Conservation (phyloP, 2,797 vertebrate species). For the Micrastur ruficollis region DNA sequence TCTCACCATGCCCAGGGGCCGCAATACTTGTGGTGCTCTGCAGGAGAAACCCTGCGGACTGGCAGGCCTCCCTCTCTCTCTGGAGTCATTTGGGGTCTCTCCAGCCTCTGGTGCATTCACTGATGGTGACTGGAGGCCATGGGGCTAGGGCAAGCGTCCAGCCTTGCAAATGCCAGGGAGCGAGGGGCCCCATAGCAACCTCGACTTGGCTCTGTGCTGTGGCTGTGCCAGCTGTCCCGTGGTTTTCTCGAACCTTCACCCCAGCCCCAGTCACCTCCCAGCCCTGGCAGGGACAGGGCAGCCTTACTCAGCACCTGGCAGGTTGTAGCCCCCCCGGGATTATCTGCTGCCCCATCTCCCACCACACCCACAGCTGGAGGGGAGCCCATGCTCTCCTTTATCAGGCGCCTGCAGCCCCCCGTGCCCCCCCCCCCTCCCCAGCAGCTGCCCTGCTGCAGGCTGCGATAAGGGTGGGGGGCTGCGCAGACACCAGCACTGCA, state of each 20-base stretch:
- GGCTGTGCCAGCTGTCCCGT: accelerated
- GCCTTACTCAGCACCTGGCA: slow-evolving; percentile 31
- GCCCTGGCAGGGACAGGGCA: background rate
- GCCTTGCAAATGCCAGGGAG: background rate
- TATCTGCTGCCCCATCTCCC: background rate
- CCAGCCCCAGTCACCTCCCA: background rate
- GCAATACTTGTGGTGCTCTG: accelerated
- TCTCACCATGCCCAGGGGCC: accelerated
- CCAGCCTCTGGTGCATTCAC: background rate
- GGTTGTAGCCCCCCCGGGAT: background rate
- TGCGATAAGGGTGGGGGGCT: background rate
- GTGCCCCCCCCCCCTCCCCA: background rate
- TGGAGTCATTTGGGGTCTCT: background rate
- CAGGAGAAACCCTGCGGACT: background rate
- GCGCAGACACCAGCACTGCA: accelerated
- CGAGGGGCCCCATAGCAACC: background rate
- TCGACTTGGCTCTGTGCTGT: background rate
- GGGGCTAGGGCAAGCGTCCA: background rate
- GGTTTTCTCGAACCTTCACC: background rate
- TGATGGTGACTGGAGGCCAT: background rate
- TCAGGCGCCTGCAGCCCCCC: background rate
- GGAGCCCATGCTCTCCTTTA: background rate
- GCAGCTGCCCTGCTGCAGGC: accelerated
- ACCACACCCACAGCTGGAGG: slow-evolving; percentile 45
- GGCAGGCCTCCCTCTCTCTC: background rate